Base-by-base conservation (phyloP, 2,113 vertebrate genomes). In the Silurus asotus region DNA sequence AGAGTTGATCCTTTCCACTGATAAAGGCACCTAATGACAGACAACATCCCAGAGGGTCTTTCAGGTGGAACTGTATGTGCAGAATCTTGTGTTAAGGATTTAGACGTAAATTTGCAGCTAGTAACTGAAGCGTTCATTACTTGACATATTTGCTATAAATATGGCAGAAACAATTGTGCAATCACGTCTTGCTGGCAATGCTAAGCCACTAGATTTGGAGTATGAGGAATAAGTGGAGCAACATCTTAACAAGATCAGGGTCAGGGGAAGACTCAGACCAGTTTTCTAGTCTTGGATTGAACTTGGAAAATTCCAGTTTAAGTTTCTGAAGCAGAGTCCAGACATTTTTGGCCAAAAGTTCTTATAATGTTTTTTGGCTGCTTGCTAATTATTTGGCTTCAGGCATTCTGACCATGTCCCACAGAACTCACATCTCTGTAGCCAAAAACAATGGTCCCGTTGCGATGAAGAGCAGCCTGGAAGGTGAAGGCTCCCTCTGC, bases 401-500 rank as follows among this genome's bases (percentile, higher is more conserved):
- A 72, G 28, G 5, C 8, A 28, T 83, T n/a, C 20, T 13, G 59
- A 84, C n/a, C 11, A 11, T 76, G 15, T 67, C 69, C 67, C 20
- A 14, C 78, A 20, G 51, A n/a, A 79, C 96, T 94, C 92, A 98
- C 98, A 53, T 99, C 96, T 94, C 95, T 93, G 93, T 99, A 99
- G 84, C 95, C 94, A 15, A 99, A 99, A 7, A 97, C 92, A 25
- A 99, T 98, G 84, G 89, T 93, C 61, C 98, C 98, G 0, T 94
- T 94, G 61, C 90, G 95, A 91, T 97, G 91, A 88, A 99, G 95
- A 2, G 95, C 96, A 0, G 94, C 94, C 92, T 99, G 98, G 92
- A 99, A 99, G 20, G 97, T 98, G 92, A 99, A 99, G 79, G 93
- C 94, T 59, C 97, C 98, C 17, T 89, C 28, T 7, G 95, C 92